Base-by-base conservation (phyloP, 2,888 invertebrate species). In the Papilio protenor region DNA sequence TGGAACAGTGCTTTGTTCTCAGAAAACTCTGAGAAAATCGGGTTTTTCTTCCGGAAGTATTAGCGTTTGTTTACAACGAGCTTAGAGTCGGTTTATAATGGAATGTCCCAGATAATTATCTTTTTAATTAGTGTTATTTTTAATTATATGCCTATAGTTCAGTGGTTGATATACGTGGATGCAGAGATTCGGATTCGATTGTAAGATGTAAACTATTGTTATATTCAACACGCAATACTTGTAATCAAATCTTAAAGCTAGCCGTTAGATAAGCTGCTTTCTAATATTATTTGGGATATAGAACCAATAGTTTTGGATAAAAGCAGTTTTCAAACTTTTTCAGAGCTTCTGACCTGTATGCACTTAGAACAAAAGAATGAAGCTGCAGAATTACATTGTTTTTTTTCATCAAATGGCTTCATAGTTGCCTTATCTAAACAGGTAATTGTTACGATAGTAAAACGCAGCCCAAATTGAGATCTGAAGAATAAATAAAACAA, bases 1-100 rank as follows among this genome's bases (percentile, higher is more conserved):
- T 23, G 61, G 21, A 33, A 23, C 59, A 59, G 21, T 45, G 74
- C 27, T 27, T 64, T 70, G 59, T 76, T 76, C 76, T 45, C 8
- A 45, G 75, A 70, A 57, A 21, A 14, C 16, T 55, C 21, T 27
- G 18, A 45, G 21, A 59, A 70, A n/a, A 76, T 47, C 47, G 6
- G 47, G 33, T 66, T 52, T 52, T 75, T 55, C 33, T 21, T 69
- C 66, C 66, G 66, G 45, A 21, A 69, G 18, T 69, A 21, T 69
- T n/a, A 0, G n/a, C 5, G 12, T 11, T 23, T 64, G 61, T 69
- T 69, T 69, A 45, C 66, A n/a, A n/a, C 27, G 0, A 71, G 47
- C 49, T 52, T 71, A 27, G 16, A 70, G 16, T 14, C 18, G 21
- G 14, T 71, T 71, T 71, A 10, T 70, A 1, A 23, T 27, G 49